Base-by-base conservation (phyloP, 1,140 invertebrate species). In the Bathynomus jamesi region DNA sequence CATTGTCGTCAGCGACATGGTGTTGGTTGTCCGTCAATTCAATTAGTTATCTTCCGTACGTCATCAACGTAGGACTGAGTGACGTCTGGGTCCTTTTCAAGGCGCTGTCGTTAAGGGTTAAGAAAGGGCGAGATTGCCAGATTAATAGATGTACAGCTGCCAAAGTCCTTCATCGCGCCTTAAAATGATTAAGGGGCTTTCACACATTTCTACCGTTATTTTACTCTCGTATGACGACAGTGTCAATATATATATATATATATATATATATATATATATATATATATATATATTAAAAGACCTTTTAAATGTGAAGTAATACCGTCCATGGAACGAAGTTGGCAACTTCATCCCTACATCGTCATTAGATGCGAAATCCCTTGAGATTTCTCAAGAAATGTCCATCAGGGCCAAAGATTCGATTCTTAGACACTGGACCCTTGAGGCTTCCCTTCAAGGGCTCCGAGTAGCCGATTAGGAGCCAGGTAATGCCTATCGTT, bases 251-350 rank as follows among this genome's bases (percentile, higher is more conserved):
- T 53, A 53, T 53, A 53, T 53, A 53, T 53, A 53, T 53, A 53
- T 53, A 53, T 53, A 53, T 53, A 53, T 53, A 53, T 53, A 53
- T 53, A 53, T 53, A 5, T 53, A 53, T 53, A 53, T 53, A 53
- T 53, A 53, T 53, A 53, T 53, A 53, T 53, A 53, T 53, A 53
- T 53, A 53, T 53, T 53, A 53, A 17, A n/a, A n/a, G n/a, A n/a
- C n/a, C n/a, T n/a, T n/a, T n/a, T n/a, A n/a, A n/a, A n/a, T n/a
- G n/a, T n/a, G n/a, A n/a, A n/a, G n/a, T n/a, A n/a, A n/a, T n/a
- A n/a, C n/a, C n/a, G n/a, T n/a, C n/a, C n/a, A n/a, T n/a, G n/a
- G n/a, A n/a, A n/a, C n/a, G n/a, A n/a, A n/a, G n/a, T n/a, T n/a
- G n/a, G n/a, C n/a, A n/a, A n/a, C n/a, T n/a, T n/a, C n/a, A n/a